Base-by-base conservation (phyloP, 2,113 vertebrate genomes). In the Seriola rivoliana region DNA sequence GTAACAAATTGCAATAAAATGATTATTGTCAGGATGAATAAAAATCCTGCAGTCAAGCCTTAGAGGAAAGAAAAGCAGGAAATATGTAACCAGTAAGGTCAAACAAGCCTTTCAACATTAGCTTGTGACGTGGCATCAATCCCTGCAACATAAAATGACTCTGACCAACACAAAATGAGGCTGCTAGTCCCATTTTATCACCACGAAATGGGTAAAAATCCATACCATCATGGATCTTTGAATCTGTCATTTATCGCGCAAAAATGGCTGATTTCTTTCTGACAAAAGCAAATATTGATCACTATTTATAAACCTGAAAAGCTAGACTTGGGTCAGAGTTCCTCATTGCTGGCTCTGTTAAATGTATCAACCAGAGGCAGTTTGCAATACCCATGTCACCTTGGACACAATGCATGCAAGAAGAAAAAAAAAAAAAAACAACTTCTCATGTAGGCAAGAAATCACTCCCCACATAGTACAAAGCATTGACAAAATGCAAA, bases 381-480 rank as follows among this genome's bases (percentile, higher is more conserved):
- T 71, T 87, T 91, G 89, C 50, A 68, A 87, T 70, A 80, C 67
- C 44, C 76, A 68, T 81, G 80, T 87, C 79, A 55, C 40, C 60
- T 16, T 50, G 63, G 82, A 89, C 81, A 91, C 73, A 85, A 78
- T 58, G 84, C 87, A 89, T 85, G 90, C 85, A 88, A 75, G 75
- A 62, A 71, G 0, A 74, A 42, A 67, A 46, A 54, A 40, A 17
- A 23, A 42, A 8, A 34, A 23, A 42, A 57, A 32, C 71, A 70
- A 67, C 11, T 10, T 63, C 54, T 78, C 52, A 74, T 91, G 78
- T 78, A 91, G 89, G 89, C 82, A 86, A 85, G 58, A 91, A 88
- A 86, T 85, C 85, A 86, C 86, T 86, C 59, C 84, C 85, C 90
- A 90, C 92, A 88, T 67, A 81, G 76, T 80, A 93, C 82, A 85